Evolutionary conservation across 2,888 invertebrate species (phyloP).

Genomic region (Eilema sororculum): DNA sequence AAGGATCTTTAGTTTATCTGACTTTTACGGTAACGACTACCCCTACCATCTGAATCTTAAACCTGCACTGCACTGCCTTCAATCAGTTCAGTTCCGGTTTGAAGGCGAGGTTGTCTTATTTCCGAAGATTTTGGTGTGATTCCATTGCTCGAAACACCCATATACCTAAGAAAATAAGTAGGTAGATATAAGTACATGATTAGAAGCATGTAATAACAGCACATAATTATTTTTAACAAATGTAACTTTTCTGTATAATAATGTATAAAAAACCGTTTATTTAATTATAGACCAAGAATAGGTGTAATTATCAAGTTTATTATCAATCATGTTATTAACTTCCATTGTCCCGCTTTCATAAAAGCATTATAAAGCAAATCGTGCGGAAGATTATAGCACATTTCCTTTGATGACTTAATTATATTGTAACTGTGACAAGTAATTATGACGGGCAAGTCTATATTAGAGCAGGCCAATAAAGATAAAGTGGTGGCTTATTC

Average conservation of each 20-base stretch:
- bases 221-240: not conserved
- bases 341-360: constrained; percentile 73
- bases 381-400: constrained; percentile 45
- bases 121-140: too few species aligned
- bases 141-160: too few species aligned
- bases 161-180: too few species aligned
- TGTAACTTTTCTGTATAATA: constrained; percentile 20
- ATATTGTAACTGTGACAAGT: constrained; percentile 21
- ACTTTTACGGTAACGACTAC: too few species aligned
- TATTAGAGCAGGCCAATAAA: not conserved
- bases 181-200: too few species aligned
- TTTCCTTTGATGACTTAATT: constrained; percentile 45
- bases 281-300: constrained; percentile 51
- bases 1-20: too few species aligned
- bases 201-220: too few species aligned
- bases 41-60: too few species aligned
- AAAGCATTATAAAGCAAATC: constrained; percentile 27
- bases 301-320: constrained; percentile 59
- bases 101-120: too few species aligned
- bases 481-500: not conserved
- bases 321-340: constrained; percentile 65
- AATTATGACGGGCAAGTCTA: constrained; percentile 21
- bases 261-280: constrained; percentile 54
- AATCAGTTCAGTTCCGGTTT: too few species aligned
- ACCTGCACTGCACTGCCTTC: too few species aligned